phyloP scores from a whole-genome alignment of 2,888 invertebrate species.

The Sepiola atlantica region DNA sequence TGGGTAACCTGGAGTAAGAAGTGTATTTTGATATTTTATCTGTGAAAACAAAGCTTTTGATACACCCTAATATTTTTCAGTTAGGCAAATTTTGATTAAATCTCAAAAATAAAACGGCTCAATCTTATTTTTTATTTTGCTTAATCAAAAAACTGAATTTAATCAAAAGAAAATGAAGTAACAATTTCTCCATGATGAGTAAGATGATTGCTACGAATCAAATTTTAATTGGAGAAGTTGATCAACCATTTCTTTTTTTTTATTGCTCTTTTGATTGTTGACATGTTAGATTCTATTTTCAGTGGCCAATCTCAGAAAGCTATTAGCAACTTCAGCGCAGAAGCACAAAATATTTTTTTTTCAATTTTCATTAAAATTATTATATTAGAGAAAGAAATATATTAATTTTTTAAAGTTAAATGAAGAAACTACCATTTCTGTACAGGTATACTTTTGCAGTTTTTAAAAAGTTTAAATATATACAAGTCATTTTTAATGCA shows the following conservation, averaged over 20 bases:
- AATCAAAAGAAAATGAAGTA: neutral
- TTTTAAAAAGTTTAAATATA: neutral
- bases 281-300: neutral
- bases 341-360: neutral
- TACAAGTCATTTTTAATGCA: neutral
- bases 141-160: neutral
- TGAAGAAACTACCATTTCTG: neutral
- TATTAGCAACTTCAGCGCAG: conserved; percentile 20
- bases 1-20: no score
- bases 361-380: neutral
- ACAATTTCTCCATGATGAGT: neutral
- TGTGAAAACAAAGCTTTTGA: no score
- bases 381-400: neutral
- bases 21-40: no score
- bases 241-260: neutral
- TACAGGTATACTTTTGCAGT: neutral
- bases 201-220: neutral
- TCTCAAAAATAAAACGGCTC: no score
- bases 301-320: conserved; percentile 19
- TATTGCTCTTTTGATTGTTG: neutral
- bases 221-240: neutral
- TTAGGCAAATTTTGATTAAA: no score
- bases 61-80: no score
- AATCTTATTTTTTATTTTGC: neutral
- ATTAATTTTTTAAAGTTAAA: neutral